Percentiles rank a stretch among this genome's conserved stretches.
These are phyloP conservation scores for Pollenia amentaria DNA, from an alignment of 2,888 invertebrate species.

Conservation along the genomic window DNA sequence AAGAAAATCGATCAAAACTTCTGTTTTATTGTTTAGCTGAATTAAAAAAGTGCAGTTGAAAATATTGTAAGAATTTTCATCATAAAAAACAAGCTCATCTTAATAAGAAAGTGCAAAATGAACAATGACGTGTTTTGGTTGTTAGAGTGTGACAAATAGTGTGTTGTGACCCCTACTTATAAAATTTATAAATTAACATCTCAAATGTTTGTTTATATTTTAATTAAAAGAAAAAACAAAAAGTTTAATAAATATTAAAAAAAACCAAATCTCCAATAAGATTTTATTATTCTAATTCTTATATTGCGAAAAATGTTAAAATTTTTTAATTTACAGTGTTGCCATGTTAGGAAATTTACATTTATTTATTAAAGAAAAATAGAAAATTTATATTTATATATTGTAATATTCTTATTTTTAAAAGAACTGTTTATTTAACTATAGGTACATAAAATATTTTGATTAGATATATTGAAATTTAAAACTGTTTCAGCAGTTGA, in stretches of 20 bases:
- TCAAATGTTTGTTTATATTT: constrained; percentile 1
- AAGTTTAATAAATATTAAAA: constrained; percentile 8
- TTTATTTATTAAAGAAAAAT: constrained; percentile 36
- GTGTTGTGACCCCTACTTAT: constrained; percentile 61
- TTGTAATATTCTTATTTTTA: no score
- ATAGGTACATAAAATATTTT: no score
- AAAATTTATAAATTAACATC: constrained; percentile 10
- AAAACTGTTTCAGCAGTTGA: no score
- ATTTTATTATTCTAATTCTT: no score
- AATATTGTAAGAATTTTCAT: constrained; percentile 51
- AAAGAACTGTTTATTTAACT: no score
- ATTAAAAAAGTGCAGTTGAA: constrained; percentile 2
- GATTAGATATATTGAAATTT: no score
- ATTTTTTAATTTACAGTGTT: constrained; percentile 30
- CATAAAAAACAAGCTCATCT: constrained; percentile 51
- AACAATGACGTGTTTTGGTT: constrained; percentile 71
- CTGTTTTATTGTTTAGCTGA: background rate
- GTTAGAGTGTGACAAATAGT: constrained; percentile 69
- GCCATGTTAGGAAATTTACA: constrained; percentile 32
- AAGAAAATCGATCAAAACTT: background rate
- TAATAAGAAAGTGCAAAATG: constrained; percentile 54
- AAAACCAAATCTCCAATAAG: constrained; percentile 9
- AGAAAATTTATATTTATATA: no score
- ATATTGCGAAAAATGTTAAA: background rate
- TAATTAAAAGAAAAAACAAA: constrained; percentile 23